Percentiles rank a stretch among this genome's conserved stretches.
Evolutionary conservation across 2,113 vertebrate genomes (phyloP).

Genomic region (Leptodactylus fuscus): DNA sequence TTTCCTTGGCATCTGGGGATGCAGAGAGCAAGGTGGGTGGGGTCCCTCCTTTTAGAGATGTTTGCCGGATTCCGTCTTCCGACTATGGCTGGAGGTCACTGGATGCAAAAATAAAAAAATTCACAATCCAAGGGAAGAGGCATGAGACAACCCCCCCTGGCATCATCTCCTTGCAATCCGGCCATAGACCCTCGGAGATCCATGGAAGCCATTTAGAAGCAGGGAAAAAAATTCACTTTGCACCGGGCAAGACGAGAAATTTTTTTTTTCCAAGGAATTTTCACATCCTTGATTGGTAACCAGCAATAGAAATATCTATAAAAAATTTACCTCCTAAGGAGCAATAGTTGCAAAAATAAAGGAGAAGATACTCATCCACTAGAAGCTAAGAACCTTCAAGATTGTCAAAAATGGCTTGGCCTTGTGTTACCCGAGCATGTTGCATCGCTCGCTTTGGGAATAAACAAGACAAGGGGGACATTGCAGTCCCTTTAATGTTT

Average conservation of each 20-base stretch:
- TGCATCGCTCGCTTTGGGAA: constrained; percentile 98
- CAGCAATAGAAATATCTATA: background rate
- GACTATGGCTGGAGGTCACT: constrained; percentile 54
- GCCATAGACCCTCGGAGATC: background rate
- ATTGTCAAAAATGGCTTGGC: constrained; percentile 88
- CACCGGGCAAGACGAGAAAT: background rate
- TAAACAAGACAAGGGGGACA: constrained; percentile 95
- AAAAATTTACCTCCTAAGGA: background rate
- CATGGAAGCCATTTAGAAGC: background rate
- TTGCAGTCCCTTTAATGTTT: constrained; percentile 93
- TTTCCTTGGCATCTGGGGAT: constrained; percentile 66
- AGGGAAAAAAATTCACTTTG: background rate
- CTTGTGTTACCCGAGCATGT: constrained; percentile 95
- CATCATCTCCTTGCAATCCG: background rate
- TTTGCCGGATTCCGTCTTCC: constrained; percentile 62
- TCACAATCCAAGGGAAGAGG: background rate
- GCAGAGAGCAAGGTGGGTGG: constrained; percentile 74
- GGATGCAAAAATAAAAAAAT: background rate
- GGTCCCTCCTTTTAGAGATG: constrained; percentile 66
- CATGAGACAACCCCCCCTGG: background rate
- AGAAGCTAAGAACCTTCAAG: constrained; percentile 3
- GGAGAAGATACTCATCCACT: background rate
- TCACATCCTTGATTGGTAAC: background rate
- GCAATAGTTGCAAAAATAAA: background rate
- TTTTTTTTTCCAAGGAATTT: background rate